Percentiles rank a stretch among this genome's conserved stretches.
These are phyloP conservation scores for Stylophora pistillata DNA, from an alignment of 64 coral and sea anemone genomes.

Conservation along the genomic window DNA sequence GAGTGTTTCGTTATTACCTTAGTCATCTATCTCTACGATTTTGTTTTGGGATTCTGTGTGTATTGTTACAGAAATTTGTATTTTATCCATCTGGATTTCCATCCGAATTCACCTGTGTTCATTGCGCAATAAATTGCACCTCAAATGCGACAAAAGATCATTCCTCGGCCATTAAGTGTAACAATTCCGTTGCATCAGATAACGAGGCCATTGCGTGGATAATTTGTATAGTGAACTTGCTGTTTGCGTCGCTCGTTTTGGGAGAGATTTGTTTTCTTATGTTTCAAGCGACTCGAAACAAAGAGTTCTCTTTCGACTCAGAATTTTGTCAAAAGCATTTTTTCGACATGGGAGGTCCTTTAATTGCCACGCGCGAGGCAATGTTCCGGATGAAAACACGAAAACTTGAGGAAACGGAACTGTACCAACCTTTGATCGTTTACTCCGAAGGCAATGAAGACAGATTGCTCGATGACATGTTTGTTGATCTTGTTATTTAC, in stretches of 20 bases:
- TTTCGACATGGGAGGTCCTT: not conserved
- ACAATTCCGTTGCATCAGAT: slow-evolving; percentile 25
- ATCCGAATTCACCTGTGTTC: slow-evolving; percentile 8
- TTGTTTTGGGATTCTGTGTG: slow-evolving; percentile 3
- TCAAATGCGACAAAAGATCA: not conserved
- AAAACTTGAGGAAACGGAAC: slow-evolving; percentile 9
- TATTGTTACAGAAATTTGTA: not conserved
- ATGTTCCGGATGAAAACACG: not conserved
- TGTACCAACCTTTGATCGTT: slow-evolving; percentile 16
- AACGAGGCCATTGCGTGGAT: not conserved
- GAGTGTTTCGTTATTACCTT: slow-evolving; percentile 29
- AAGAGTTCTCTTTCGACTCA: not conserved
- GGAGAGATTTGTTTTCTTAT: slow-evolving; percentile 9
- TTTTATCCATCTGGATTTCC: slow-evolving; percentile 42
- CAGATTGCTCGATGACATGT: not conserved
- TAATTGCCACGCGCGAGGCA: not conserved
- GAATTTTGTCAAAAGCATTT: slow-evolving; percentile 40
- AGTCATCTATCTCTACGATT: slow-evolving; percentile 20
- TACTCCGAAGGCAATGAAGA: not conserved
- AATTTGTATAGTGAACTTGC: not conserved
- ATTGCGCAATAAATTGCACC: not conserved
- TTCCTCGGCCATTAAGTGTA: not conserved
- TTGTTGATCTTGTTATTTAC: slow-evolving; percentile 26
- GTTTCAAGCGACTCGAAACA: too few relatives aligned
- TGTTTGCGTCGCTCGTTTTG: slow-evolving; percentile 12